Evolutionary conservation across 2,797 vertebrate species (phyloP).

Genomic region (Sebastes umbrosus): DNA sequence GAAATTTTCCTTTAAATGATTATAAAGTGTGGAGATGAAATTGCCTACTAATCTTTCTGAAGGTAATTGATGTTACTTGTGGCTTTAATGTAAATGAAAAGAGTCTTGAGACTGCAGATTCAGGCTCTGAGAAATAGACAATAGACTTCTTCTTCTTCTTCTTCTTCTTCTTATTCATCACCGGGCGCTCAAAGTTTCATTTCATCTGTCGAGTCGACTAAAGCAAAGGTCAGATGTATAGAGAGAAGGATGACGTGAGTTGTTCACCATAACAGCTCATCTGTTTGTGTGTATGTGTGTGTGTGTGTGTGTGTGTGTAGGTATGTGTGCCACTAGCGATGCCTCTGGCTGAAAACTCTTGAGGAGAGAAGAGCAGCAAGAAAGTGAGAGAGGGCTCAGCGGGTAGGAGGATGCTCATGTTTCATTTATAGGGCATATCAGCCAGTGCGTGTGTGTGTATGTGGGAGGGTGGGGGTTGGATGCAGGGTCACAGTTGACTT

Average conservation of each 20-base stretch:
- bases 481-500: constrained; percentile 44
- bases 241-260: constrained; percentile 36
- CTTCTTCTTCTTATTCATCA: neutral
- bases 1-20: neutral
- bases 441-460: neutral
- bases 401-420: constrained; percentile 41
- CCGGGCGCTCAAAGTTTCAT: constrained; percentile 19
- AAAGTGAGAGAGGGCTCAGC: constrained; percentile 5
- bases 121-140: neutral
- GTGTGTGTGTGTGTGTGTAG: constrained; percentile 2
- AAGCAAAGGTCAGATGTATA: constrained; percentile 65
- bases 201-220: constrained; percentile 42
- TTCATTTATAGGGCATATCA: constrained; percentile 59
- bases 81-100: neutral
- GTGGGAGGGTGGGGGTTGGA: neutral
- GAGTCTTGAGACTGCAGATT: neutral
- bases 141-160: too few species aligned
- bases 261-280: constrained; percentile 36
- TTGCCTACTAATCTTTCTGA: neutral
- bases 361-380: constrained; percentile 21
- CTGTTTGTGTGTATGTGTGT: neutral
- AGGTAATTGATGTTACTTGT: neutral
- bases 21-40: neutral
- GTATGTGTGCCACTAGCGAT: neutral
- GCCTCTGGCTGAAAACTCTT: constrained; percentile 39